Evolutionary conservation across 2,888 invertebrate species (phyloP), one percentile per base, ranked within the genome.

Genomic region (Peribatodes rhomboidaria): DNA sequence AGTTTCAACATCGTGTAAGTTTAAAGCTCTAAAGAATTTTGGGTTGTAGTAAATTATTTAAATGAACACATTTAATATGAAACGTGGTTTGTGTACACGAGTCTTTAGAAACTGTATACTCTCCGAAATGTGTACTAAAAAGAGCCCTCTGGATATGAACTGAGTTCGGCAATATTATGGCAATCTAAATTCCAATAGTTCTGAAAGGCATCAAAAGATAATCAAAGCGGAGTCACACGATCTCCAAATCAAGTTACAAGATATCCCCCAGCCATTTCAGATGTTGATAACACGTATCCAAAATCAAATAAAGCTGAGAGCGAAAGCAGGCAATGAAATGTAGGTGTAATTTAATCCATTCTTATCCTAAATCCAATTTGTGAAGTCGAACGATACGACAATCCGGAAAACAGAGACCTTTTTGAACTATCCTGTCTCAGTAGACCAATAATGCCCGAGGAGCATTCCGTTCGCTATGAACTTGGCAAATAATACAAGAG

Each of bases 401-500:
- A 50, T 61, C 49, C 57, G 56, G 62, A 56, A 60, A 60, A 49
- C 35, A 27, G 63, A 44, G 61, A 39, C 53, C 56, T 20, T 22
- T 55, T 56, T 39, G 59, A 62, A 52, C 37, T 59, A 27, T 52
- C 33, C 22, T 18, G 49, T 61, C 56, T 50, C 62, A 46, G 52
- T 42, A 54, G 61, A 61, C 57, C 54, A 61, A 61, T 61, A 62
- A 62, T 56, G 46, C 42, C 52, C 3, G 27, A 41, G 47, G 35
- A 49, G 64, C 62, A 67, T 67, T 61, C 60, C 63, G 35, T 10
- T 64, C 13, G 41, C 22, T 42, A 58, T 61, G 63, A 65, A 69
- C 50, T 80, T 82, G 79, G 81, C 81, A 79, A 47, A 44, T 73
- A 68, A 33, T 44, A 46, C 60, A 41, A 71, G 70, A 73, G 50